phyloP scores from a whole-genome alignment of 2,113 vertebrate genomes.

The Irena cyanogastra region DNA sequence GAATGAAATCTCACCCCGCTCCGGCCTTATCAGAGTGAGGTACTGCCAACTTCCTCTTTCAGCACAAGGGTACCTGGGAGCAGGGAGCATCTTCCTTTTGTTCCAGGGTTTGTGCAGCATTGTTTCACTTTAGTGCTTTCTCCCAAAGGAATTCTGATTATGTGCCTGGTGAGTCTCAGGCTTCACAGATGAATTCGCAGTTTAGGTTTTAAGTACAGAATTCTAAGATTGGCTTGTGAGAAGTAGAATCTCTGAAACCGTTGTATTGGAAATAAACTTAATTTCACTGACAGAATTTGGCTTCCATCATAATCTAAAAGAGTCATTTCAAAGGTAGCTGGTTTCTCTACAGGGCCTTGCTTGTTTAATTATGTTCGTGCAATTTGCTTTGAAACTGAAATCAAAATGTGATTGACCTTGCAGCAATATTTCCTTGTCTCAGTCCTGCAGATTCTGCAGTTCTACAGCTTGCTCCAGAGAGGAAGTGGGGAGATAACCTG shows the following conservation, averaged over 20 bases:
- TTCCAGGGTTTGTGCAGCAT: neutral
- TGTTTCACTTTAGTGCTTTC: neutral
- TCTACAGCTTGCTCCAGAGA: neutral
- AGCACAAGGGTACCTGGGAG: neutral
- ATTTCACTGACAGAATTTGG: neutral
- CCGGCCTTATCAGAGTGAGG: conserved; percentile 96
- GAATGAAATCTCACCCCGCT: conserved; percentile 97
- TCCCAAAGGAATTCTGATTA: neutral
- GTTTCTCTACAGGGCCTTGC: neutral
- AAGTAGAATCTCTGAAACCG: neutral
- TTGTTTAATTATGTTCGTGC: neutral
- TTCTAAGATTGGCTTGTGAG: neutral
- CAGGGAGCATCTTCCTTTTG: neutral
- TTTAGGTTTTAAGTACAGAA: neutral
- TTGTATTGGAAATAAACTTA: neutral
- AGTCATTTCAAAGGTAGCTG: neutral
- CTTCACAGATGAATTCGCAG: neutral
- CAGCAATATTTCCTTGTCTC: neutral
- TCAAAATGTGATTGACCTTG: neutral
- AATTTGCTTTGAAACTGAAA: neutral
- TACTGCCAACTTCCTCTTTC: conserved; percentile 25
- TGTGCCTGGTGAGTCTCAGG: neutral
- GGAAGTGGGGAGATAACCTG: neutral
- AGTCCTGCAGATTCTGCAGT: neutral
- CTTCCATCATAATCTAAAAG: neutral